phyloP scores from a whole-genome alignment of 92 coral and sea anemone species.

The Parazoanthus atlanticus region DNA sequence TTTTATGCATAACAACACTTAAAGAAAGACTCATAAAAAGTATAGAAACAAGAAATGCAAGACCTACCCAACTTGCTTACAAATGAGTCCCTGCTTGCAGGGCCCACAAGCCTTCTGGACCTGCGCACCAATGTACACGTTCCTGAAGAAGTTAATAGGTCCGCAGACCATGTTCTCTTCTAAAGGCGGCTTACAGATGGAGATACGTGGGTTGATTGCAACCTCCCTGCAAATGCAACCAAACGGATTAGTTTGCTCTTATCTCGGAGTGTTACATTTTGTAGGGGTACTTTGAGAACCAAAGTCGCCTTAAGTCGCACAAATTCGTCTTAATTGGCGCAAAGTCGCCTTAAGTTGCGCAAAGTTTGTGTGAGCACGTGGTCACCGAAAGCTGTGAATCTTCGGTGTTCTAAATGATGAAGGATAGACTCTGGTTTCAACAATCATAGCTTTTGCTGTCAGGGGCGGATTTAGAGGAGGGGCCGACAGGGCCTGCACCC shows the following conservation, averaged over 20 bases:
- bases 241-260: not conserved
- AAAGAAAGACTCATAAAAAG: not conserved
- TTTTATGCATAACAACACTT: no score
- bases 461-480: no score
- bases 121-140: constrained; percentile 99
- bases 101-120: constrained; percentile 99
- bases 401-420: no score
- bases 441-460: not conserved
- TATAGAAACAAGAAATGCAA: not conserved
- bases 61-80: constrained; percentile 99
- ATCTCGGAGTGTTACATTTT: no score
- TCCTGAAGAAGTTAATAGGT: constrained; percentile 95
- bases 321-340: no score
- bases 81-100: constrained; percentile 92
- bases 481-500: no score
- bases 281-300: not conserved
- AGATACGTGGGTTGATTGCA: constrained; percentile 98
- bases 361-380: not conserved
- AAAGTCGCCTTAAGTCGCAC: no score
- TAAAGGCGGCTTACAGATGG: constrained; percentile 94
- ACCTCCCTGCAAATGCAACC: constrained; percentile 66
- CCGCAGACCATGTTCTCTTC: constrained; percentile 98
- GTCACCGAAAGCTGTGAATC: not conserved
- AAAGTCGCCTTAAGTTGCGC: no score
- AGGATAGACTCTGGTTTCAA: not conserved